Base-by-base conservation (phyloP, 30 jellyfish, hydroid and myxozoan genomes). In the Rhopilema esculentum region DNA sequence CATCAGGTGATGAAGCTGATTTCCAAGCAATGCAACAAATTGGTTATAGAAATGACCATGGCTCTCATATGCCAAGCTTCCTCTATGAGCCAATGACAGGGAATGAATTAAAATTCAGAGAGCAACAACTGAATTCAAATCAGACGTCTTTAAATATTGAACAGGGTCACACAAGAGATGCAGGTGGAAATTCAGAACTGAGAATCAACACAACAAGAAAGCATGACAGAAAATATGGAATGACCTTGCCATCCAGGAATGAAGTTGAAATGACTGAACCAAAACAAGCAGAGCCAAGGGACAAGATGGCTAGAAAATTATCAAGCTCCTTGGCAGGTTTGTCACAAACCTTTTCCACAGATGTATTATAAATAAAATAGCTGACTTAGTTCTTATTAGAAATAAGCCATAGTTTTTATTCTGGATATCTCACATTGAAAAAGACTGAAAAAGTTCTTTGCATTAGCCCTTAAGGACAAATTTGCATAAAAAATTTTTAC, bases 1-100 rank as follows among this genome's bases (percentile, higher is more conserved):
- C 73, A 19, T 84, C 93, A 0, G 93, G 74, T 69, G 93, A 84
- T 1, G 74, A 29, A 17, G 62, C 27, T 17, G 76, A 57, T 24
- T 33, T 77, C 70, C 88, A 50, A 26, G 9, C 32, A 23, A n/a
- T 40, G n/a, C 77, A 65, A 79, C 66, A 62, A 40, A 4, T 65
- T 61, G 29, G 7, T 62, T 51, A 79, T 18, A 64, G 68, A 26
- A 63, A 79, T 22, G 51, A 48, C 19, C 79, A 49, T 32, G 48
- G 28, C n/a, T 33, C 69, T 2, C 88, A 21, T 8, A 76, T 8
- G 68, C 29, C 77, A 62, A 79, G 75, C 24, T 64, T 79, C 48
- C 79, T 79, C 4, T 79, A 79, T 62, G 88, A 79, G 26, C 88
- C 88, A 57, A 27, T 65, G 24, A 12, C 79, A 7, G 79, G 66